These are phyloP conservation scores for Corythornis vintsioides DNA, from an alignment of 2,113 vertebrate genomes.

Conservation along the genomic window DNA sequence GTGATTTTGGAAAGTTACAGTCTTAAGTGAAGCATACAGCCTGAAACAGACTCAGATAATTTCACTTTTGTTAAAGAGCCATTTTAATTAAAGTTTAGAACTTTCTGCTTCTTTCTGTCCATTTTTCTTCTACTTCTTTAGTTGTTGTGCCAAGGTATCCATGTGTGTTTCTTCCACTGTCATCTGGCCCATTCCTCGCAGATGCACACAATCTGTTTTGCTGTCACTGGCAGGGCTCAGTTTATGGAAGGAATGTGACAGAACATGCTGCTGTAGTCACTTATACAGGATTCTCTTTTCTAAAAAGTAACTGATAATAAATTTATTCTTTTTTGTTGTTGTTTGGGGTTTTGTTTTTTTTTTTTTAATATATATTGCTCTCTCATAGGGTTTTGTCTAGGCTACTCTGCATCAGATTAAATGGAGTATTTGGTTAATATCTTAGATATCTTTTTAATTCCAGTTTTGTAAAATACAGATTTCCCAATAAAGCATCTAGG, in stretches of 20 bases:
- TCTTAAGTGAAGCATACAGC: slow-evolving; percentile 40
- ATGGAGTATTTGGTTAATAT: not conserved
- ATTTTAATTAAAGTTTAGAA: slow-evolving; percentile 79
- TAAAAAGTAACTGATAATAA: slow-evolving; percentile 72
- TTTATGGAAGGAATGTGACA: slow-evolving; percentile 86
- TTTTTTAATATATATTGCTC: slow-evolving; percentile 14
- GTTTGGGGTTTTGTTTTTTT: not conserved
- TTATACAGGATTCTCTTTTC: slow-evolving; percentile 76
- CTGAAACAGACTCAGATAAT: slow-evolving; percentile 67
- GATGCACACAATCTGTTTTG: slow-evolving; percentile 87
- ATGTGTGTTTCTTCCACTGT: slow-evolving; percentile 90
- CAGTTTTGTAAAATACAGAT: not conserved
- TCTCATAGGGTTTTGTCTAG: not conserved
- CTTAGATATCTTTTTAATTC: not conserved
- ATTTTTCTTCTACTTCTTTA: slow-evolving; percentile 77
- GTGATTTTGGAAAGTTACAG: not conserved
- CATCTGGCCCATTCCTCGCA: slow-evolving; percentile 93
- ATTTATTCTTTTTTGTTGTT: slow-evolving; percentile 15
- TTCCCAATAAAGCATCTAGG: not conserved
- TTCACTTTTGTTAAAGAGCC: slow-evolving; percentile 73
- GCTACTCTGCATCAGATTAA: not conserved
- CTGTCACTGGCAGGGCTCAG: slow-evolving; percentile 84
- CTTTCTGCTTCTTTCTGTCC: slow-evolving; percentile 79
- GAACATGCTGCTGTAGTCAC: slow-evolving; percentile 81
- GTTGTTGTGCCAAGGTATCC: slow-evolving; percentile 91